Percentiles rank a stretch among this genome's conserved stretches.
Evolutionary conservation across 1,140 invertebrate species (phyloP).

Genomic region (Cotesia typhae): DNA sequence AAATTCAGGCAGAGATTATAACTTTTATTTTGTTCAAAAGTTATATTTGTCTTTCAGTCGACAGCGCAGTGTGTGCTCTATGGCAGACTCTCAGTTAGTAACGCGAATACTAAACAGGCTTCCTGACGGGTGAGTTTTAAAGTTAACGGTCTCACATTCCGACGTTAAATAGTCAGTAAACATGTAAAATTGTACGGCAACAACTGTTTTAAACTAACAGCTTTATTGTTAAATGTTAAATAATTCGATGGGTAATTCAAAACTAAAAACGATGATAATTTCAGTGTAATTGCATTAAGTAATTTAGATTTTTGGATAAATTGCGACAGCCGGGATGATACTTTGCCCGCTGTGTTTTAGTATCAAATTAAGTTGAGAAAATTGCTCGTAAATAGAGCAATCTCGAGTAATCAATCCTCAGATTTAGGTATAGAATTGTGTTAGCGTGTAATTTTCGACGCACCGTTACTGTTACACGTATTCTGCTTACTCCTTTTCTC

Average conservation of each 20-base stretch:
- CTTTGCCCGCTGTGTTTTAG: conserved; percentile 33
- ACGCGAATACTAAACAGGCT: conserved; percentile 36
- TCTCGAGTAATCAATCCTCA: conserved; percentile 56
- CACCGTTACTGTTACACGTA: conserved; percentile 45
- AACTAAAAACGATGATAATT: no score
- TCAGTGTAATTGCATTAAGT: background rate
- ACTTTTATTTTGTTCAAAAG: conserved; percentile 23
- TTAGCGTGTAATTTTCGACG: conserved; percentile 58
- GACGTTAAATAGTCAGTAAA: conserved; percentile 9
- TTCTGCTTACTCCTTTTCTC: background rate
- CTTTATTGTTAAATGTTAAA: no score
- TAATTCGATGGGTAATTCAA: no score
- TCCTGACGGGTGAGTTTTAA: conserved; percentile 17
- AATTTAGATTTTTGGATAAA: background rate
- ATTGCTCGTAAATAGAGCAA: conserved; percentile 56
- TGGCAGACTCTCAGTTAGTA: conserved; percentile 22
- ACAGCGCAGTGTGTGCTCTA: conserved; percentile 33
- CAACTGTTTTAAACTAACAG: background rate
- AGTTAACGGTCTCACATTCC: conserved; percentile 25
- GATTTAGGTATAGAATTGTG: conserved; percentile 54
- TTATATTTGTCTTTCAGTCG: conserved; percentile 36
- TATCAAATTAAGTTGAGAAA: conserved; percentile 54
- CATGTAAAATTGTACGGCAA: background rate
- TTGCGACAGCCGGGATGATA: conserved; percentile 2
- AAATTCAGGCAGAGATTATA: conserved; percentile 34